phyloP scores from a whole-genome alignment of 2,113 vertebrate genomes.

The Barnardius zonarius region DNA sequence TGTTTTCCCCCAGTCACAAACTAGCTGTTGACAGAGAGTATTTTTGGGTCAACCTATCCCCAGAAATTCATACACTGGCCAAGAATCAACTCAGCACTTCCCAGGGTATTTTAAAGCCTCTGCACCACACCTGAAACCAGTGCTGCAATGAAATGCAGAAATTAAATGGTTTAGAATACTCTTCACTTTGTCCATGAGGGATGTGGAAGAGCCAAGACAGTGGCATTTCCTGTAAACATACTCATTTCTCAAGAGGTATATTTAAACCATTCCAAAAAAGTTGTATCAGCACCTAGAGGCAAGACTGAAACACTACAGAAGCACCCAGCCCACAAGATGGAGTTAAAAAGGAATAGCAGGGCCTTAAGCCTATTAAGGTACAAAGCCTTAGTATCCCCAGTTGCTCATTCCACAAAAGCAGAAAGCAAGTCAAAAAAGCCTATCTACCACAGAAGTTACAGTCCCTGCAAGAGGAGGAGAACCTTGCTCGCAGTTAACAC shows the following conservation, averaged over 20 bases:
- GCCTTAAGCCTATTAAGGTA: neutral
- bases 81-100: neutral
- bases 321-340: neutral
- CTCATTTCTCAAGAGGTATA: neutral
- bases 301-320: neutral
- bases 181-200: neutral
- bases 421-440: neutral
- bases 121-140: neutral
- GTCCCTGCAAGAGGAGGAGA: neutral
- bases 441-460: neutral
- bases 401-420: neutral
- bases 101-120: neutral
- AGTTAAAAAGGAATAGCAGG: neutral
- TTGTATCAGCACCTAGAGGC: neutral
- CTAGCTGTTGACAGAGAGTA: fast-evolving
- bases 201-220: neutral
- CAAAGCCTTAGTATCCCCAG: neutral
- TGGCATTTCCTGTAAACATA: neutral
- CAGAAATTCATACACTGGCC: neutral
- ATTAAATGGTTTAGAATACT: neutral
- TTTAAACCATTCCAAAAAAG: neutral
- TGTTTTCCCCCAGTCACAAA: neutral
- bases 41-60: neutral
- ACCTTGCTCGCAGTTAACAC: neutral
- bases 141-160: neutral